Percentiles rank a stretch among this genome's conserved stretches.
Evolutionary conservation across 2,113 vertebrate species (phyloP).

Genomic region (Perca schrenkii): DNA sequence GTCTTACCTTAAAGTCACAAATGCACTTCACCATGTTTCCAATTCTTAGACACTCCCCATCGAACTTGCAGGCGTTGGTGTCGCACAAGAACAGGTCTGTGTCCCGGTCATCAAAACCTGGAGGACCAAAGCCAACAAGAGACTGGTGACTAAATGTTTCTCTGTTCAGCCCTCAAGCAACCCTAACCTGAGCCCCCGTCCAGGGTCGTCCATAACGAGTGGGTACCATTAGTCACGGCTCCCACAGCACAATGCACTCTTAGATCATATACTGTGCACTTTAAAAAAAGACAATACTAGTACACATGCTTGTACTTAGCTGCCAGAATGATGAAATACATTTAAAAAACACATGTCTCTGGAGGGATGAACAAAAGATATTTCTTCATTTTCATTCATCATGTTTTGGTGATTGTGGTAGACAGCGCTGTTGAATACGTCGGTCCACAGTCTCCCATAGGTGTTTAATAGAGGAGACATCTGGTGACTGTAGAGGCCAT

Average conservation of each 20-base stretch:
- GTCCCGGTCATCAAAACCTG: slow-evolving; percentile 98
- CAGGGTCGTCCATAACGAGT: slow-evolving; percentile 51
- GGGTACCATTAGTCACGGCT: slow-evolving; percentile 58
- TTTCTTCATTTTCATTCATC: slow-evolving; percentile 7
- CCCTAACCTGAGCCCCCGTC: slow-evolving; percentile 28
- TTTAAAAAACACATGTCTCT: slow-evolving; percentile 6
- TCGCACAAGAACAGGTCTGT: slow-evolving; percentile 98
- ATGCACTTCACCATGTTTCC: slow-evolving; percentile 99
- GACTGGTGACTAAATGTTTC: slow-evolving; percentile 63
- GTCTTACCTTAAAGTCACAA: slow-evolving; percentile 99
- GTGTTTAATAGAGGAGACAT: slow-evolving; percentile 6
- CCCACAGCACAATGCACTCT: slow-evolving; percentile 26
- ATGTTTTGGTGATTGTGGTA: slow-evolving; percentile 19
- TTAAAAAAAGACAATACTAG: slow-evolving; percentile 49
- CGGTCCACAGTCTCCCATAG: not conserved
- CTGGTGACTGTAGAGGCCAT: slow-evolving; percentile 10
- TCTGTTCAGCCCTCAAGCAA: slow-evolving; percentile 42
- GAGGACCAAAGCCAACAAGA: slow-evolving; percentile 77
- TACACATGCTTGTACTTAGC: slow-evolving; percentile 27
- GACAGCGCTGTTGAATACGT: not conserved
- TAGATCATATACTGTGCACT: slow-evolving; percentile 48
- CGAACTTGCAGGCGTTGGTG: slow-evolving; percentile 99
- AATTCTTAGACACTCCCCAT: slow-evolving; percentile 97
- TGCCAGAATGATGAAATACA: slow-evolving; percentile 51
- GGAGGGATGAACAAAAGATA: slow-evolving; percentile 7